Percentiles rank a stretch among this genome's conserved stretches.
These are phyloP conservation scores for Brassicogethes aeneus DNA, from an alignment of 2,888 invertebrate genomes.

Conservation along the genomic window DNA sequence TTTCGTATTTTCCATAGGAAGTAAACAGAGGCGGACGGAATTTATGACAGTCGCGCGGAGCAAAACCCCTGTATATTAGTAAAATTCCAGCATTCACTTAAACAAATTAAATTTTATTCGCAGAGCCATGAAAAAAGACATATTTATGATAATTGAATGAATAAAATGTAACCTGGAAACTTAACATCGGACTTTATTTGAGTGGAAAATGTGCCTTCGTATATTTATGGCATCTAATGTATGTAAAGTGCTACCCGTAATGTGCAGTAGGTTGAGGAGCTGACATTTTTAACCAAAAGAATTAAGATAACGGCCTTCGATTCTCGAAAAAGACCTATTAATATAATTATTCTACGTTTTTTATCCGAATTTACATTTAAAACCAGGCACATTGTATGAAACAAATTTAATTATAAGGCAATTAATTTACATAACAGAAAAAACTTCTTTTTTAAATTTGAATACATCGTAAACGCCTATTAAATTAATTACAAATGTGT, in stretches of 20 bases:
- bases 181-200: slow-evolving; percentile 37
- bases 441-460: too few relatives aligned
- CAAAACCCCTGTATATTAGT: slow-evolving; percentile 10
- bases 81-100: slow-evolving; percentile 31
- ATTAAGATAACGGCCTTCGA: slow-evolving; percentile 17
- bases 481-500: too few relatives aligned
- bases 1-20: not conserved
- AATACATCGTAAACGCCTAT: too few relatives aligned
- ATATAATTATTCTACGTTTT: not conserved
- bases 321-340: not conserved
- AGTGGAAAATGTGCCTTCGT: slow-evolving; percentile 27
- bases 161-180: slow-evolving; percentile 38
- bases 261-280: slow-evolving; percentile 16
- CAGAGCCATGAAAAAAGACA: slow-evolving; percentile 33
- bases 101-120: slow-evolving; percentile 39
- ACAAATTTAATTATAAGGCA: too few relatives aligned
- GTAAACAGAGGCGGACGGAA: not conserved
- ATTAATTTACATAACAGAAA: too few relatives aligned
- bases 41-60: not conserved
- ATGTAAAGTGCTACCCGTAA: slow-evolving; percentile 36
- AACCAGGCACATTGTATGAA: too few relatives aligned
- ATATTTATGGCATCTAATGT: slow-evolving; percentile 38
- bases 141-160: slow-evolving; percentile 42
- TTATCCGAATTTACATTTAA: too few relatives aligned
- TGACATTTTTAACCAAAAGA: slow-evolving; percentile 15